Base-by-base conservation (phyloP, 2,888 invertebrate genomes). In the Cryptops parisi region DNA sequence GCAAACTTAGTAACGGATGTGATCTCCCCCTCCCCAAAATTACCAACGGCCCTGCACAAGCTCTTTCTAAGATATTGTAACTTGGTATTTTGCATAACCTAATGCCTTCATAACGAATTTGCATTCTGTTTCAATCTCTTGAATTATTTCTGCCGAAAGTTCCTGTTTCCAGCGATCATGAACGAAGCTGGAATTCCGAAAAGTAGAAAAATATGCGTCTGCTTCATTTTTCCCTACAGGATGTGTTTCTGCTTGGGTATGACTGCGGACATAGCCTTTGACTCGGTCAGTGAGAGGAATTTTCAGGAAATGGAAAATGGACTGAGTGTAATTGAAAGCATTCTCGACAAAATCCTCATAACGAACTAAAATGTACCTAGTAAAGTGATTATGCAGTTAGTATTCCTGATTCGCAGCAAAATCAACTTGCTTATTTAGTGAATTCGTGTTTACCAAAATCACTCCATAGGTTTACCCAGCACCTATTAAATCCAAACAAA, bases 151-250 rank as follows among this genome's bases (percentile, higher is more conserved):
- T 3, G 1, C 15, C 9, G 3, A 23, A 12, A 55, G 17, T 9
- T 38, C 27, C 3, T 22, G 40, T 40, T 23, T 46, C 55, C 55
- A 55, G 19, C 39, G 22, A 25, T 53, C 24, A 40, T n/a, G 17
- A 25, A 50, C 40, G 21, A 54, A 55, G 19, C 26, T 44, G 15
- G 55, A 55, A 38, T 55, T 53, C n/a, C 51, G 21, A 26, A 40
- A 40, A 5, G 55, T 55, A 3, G 52, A 39, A 26, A 52, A 55
- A 23, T 53, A 55, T 21, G 41, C 33, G 5, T n/a, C 25, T 19
- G 55, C 26, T 15, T 2, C 2, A 22, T 50, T 53, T 9, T 5
- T 12, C 12, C 3, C 1, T 26, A 44, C 47, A 15, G 26, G 46
- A 26, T 54, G 45, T 26, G 39, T 22, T 40, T 55, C 55, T 2